Base-by-base conservation (phyloP, 2,797 vertebrate species). In the Fistularia commersonii region DNA sequence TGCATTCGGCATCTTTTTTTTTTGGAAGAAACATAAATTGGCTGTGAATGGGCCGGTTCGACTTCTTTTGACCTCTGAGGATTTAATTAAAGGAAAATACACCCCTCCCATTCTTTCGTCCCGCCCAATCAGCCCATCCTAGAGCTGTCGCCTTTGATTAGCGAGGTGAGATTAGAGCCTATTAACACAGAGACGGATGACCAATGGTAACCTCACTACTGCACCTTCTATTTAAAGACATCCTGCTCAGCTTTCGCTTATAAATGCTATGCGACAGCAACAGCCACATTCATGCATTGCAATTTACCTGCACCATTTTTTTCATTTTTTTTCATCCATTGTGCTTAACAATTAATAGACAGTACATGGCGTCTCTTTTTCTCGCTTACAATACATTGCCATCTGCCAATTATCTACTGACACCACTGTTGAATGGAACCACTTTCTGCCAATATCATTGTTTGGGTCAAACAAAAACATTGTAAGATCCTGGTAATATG, bases 121-220 rank as follows among this genome's bases (percentile, higher is more conserved):
- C 82, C 69, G 53, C 80, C 77, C 75, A 55, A 74, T 81, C 79
- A n/a, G 70, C 69, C 82, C 82, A 82, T 86, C 81, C 60, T 77
- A 79, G 74, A 57, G 61, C 68, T 51, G 66, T 85, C 81, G 76
- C 69, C 61, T 76, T 72, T 73, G 87, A 89, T 90, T 87, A 90
- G 53, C 8, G 39, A 57, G 49, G 56, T 34, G 70, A 76, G 83
- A 86, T 88, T 89, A 90, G 53, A 65, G 72, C 79, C 85, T 85
- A 84, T 87, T 89, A 90, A 73, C 74, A 65, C 54, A 81, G 66
- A 77, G 72, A 53, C 64, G 8, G 70, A 80, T 79, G 80, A 70
- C 79, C 80, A 73, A 48, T 44, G 74, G 68, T 83, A 84, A 86
- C 85, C 80, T 78, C 72, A 65, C 65, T 35, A 62, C 64, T 5